Evolutionary conservation across 2,797 vertebrate genomes (phyloP), one percentile per base, ranked within the genome.

Genomic region (Perodicticus potto): DNA sequence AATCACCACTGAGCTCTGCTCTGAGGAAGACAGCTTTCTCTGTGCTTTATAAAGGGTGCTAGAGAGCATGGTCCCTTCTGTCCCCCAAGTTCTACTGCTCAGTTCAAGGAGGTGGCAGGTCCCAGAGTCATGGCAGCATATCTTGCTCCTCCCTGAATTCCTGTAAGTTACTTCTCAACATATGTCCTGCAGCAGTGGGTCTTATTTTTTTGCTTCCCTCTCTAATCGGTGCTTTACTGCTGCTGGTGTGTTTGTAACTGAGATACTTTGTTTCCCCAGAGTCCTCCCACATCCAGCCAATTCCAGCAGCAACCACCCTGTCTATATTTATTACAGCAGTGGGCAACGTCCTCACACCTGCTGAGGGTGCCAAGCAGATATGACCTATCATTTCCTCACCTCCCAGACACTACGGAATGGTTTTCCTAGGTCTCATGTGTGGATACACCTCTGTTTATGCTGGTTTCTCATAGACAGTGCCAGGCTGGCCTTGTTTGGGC

Each of bases 371-470:
- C 72, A 63, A 5, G 17, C 27, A 61, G 69, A 6, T 5, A 14
- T 0, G 4, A 23, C 34, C 29, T 49, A 5, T 6, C 53, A 32
- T 22, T 34, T 7, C 55, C 53, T 12, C 22, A 40, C 20, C 34
- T 14, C 25, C 34, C n/a, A 25, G 1, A 49, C 49, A 49, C 12
- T 49, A 13, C 12, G 7, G 40, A 34, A 5, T 2, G 19, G 73
- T 1, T 77, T 57, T 43, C 34, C 10, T 0, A 29, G 70, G 55
- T 7, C 17, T 29, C n/a, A 3, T 1, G 2, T 9, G 4, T 0
- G 11, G 70, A 7, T 23, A 61, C 20, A 67, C 25, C 86, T 27
- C 34, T 1, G 11, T 29, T 6, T 87, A 72, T 32, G 32, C 69
- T 37, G 86, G 27, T 73, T 25, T 37, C 55, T 17, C 40, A n/a